phyloP scores from a whole-genome alignment of 2,113 vertebrate species.

The Hypanus sabinus region DNA sequence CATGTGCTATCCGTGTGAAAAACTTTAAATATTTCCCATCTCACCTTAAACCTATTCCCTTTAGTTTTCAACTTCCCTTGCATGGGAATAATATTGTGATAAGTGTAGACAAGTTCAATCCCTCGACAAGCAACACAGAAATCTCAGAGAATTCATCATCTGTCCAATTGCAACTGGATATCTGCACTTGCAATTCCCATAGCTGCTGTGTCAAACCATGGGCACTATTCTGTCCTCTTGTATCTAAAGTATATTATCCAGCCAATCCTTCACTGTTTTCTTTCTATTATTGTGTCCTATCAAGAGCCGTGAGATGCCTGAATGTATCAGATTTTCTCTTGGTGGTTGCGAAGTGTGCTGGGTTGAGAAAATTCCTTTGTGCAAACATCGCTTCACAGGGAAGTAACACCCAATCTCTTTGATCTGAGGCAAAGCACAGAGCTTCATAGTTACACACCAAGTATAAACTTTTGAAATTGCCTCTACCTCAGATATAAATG shows the following conservation, averaged over 20 bases:
- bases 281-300: neutral
- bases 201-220: neutral
- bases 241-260: neutral
- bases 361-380: neutral
- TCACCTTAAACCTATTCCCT: no score
- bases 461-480: neutral
- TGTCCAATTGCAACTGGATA: neutral
- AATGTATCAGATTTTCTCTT: neutral
- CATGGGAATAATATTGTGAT: no score
- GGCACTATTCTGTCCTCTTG: neutral
- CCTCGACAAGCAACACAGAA: neutral
- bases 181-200: neutral
- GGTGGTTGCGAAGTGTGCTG: neutral
- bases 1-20: no score
- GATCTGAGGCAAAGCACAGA: neutral
- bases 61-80: no score
- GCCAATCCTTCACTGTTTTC: neutral
- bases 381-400: neutral
- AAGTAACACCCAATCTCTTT: neutral
- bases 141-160: neutral
- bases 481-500: no score
- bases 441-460: neutral
- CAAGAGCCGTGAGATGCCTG: no score
- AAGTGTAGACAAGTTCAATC: neutral
- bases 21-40: no score